These are phyloP conservation scores for Felis catus DNA, from an alignment of 2,113 vertebrate species.

Conservation along the genomic window DNA sequence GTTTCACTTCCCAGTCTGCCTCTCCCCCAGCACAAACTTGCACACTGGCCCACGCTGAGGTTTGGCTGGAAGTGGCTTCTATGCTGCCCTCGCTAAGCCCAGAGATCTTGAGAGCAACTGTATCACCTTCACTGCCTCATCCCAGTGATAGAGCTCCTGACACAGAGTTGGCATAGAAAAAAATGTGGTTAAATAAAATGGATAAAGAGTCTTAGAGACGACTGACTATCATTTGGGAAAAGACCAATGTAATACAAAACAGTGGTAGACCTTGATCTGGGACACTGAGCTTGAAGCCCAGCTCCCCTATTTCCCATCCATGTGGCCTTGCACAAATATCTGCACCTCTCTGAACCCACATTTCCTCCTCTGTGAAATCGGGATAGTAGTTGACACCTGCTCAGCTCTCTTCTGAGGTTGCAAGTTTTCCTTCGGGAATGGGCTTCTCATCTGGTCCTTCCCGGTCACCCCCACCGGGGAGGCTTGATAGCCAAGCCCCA, in stretches of 20 bases:
- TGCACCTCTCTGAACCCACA: neutral
- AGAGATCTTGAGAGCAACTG: neutral
- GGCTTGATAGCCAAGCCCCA: neutral
- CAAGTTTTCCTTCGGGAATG: fast-evolving
- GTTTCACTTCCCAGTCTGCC: neutral
- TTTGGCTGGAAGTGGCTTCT: neutral
- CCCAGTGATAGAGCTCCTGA: neutral
- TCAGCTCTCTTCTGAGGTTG: neutral
- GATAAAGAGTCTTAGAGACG: neutral
- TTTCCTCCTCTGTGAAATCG: neutral
- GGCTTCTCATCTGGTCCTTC: neutral
- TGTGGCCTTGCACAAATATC: neutral
- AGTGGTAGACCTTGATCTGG: neutral
- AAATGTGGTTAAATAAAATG: neutral
- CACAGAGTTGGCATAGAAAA: neutral
- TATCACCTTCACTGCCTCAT: neutral
- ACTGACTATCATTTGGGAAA: neutral
- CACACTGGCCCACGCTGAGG: neutral
- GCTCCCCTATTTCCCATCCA: neutral
- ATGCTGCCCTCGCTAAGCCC: neutral
- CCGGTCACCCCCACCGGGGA: neutral
- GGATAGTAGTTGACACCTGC: neutral
- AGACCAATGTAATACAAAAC: neutral
- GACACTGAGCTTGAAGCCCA: neutral
- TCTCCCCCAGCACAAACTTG: neutral